phyloP scores from a whole-genome alignment of 2,888 invertebrate genomes.

The Drosophila niveifrons region DNA sequence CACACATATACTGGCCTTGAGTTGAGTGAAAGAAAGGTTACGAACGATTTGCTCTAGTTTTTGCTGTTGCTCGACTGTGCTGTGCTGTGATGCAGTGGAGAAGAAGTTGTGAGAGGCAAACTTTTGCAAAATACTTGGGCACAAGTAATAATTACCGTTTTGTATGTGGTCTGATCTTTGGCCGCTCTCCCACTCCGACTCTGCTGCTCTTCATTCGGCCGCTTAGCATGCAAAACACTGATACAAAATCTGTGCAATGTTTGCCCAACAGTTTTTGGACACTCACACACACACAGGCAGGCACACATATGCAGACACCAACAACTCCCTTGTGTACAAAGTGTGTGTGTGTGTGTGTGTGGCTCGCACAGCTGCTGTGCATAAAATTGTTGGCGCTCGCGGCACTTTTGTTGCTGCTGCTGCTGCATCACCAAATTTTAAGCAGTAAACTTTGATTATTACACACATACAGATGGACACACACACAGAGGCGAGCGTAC shows the following conservation, averaged over 20 bases:
- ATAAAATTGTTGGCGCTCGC: conserved; percentile 40
- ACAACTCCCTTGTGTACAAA: conserved; percentile 1
- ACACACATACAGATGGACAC: conserved; percentile 26
- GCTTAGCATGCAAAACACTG: conserved; percentile 32
- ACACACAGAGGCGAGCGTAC: background rate
- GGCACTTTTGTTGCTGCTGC: conserved; percentile 45
- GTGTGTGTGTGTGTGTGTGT: conserved; percentile 5
- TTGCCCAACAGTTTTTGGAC: conserved; percentile 31
- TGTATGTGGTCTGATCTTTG: conserved; percentile 47
- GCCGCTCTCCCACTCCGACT: conserved; percentile 8
- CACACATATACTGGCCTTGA: background rate
- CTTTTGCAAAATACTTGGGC: conserved; percentile 54
- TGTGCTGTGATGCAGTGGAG: conserved; percentile 12
- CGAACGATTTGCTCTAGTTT: conserved; percentile 13
- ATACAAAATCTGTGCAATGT: conserved; percentile 37
- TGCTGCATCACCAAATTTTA: conserved; percentile 62
- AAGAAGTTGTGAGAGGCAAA: conserved; percentile 37
- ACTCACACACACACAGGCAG: conserved; percentile 6
- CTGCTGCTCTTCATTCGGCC: background rate
- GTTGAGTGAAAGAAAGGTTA: background rate
- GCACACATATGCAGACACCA: conserved; percentile 6
- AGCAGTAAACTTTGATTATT: conserved; percentile 70
- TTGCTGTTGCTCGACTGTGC: conserved; percentile 6
- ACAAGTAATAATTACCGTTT: conserved; percentile 65
- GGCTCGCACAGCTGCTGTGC: conserved; percentile 37